Percentiles rank a stretch among this genome's conserved stretches.
phyloP scores from a whole-genome alignment of 2,113 vertebrate genomes.

The Callopanchax toddi region DNA sequence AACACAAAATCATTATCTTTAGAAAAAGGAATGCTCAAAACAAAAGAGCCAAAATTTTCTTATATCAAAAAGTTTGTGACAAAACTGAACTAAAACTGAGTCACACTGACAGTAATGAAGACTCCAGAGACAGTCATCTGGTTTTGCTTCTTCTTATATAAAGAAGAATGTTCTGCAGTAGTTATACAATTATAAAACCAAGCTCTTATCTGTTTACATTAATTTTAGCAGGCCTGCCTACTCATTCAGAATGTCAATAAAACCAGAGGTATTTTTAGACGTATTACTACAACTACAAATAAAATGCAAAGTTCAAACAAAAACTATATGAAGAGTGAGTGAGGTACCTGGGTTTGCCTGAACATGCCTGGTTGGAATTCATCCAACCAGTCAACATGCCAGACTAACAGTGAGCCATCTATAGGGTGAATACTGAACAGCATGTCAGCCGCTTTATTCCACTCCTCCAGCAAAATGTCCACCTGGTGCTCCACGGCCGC shows the following conservation, averaged over 20 bases:
- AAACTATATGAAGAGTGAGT: no score
- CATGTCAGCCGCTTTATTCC: conserved; percentile 97
- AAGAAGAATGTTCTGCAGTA: neutral
- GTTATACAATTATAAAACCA: neutral
- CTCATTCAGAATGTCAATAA: no score
- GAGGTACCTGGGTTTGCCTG: conserved; percentile 93
- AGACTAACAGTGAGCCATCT: conserved; percentile 95
- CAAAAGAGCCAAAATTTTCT: neutral
- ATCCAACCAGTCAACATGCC: conserved; percentile 97
- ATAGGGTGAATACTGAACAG: conserved; percentile 97
- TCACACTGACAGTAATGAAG: conserved; percentile 1
- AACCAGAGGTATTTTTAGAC: no score
- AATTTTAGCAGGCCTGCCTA: no score
- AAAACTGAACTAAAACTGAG: neutral
- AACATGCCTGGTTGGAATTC: conserved; percentile 99
- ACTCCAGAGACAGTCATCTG: neutral
- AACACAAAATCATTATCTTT: conserved; percentile 6
- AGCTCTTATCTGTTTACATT: neutral
- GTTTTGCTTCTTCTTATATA: neutral
- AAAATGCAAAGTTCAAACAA: no score
- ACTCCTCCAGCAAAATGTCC: conserved; percentile 90
- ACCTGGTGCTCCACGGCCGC: conserved; percentile 91
- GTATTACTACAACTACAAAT: no score
- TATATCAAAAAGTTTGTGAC: neutral
- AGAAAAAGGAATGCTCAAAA: neutral